Conservation (phyloP, 30 jellyfish, hydroid and myxozoan species). For the Rhopilema esculentum region DNA sequence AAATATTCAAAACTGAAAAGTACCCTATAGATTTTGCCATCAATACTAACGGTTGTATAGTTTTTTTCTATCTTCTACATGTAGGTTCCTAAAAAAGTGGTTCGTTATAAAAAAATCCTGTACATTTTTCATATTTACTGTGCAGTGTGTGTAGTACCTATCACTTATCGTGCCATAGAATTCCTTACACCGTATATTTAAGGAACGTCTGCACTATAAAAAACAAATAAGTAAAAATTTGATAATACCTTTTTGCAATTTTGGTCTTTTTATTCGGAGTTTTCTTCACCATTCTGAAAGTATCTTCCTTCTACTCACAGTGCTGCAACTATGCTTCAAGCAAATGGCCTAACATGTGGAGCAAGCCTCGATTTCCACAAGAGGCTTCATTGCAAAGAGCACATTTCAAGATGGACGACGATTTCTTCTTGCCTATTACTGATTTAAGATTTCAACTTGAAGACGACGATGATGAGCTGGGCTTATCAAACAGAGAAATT, state of each 20-base stretch:
- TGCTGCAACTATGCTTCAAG: too few species aligned
- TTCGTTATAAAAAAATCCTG: too few species aligned
- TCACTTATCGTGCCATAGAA: too few species aligned
- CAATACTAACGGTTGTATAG: too few species aligned
- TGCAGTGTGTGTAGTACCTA: too few species aligned
- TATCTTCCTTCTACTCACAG: neutral
- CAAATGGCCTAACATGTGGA: neutral
- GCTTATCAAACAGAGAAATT: neutral
- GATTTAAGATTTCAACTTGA: neutral
- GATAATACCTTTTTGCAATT: neutral
- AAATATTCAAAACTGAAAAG: too few species aligned
- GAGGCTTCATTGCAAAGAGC: neutral
- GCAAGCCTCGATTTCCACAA: neutral
- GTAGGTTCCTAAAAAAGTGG: too few species aligned
- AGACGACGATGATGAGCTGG: neutral
- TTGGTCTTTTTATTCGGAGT: neutral
- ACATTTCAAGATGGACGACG: slow-evolving; percentile 43
- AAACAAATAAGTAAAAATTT: neutral
- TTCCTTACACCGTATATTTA: neutral
- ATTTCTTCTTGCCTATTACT: slow-evolving; percentile 34
- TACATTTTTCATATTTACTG: too few species aligned
- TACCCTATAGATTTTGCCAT: too few species aligned
- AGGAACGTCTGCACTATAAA: neutral
- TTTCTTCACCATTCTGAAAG: neutral
- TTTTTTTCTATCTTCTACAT: too few species aligned